These are phyloP conservation scores for Muntiacus reevesi DNA, from an alignment of 2,113 vertebrate species.

Conservation along the genomic window DNA sequence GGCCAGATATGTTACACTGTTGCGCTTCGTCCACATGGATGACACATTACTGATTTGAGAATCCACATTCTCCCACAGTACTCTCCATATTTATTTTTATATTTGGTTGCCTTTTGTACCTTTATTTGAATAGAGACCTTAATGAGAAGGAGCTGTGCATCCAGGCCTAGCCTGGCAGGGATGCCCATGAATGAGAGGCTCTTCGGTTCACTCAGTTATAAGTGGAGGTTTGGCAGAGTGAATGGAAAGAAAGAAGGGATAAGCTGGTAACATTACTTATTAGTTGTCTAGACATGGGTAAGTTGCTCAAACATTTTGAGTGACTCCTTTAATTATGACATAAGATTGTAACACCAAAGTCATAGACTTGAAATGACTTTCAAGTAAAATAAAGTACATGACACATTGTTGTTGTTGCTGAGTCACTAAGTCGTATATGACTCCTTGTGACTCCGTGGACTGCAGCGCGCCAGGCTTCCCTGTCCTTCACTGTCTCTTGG, in stretches of 20 bases:
- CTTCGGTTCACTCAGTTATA: background rate
- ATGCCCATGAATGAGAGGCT: background rate
- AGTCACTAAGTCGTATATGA: rapidly evolving
- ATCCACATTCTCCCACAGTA: background rate
- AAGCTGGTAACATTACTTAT: background rate
- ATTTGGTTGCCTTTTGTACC: background rate
- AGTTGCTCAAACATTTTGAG: background rate
- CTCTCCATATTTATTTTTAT: background rate
- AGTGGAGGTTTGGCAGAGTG: background rate
- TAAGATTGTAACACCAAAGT: background rate
- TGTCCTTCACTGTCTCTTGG: background rate
- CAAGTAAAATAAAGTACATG: background rate
- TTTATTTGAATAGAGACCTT: background rate
- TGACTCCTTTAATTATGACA: background rate
- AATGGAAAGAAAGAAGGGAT: background rate
- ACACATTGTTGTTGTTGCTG: background rate
- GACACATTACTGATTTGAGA: background rate
- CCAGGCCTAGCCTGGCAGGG: too few relatives aligned
- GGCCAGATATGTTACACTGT: background rate
- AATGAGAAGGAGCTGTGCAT: background rate
- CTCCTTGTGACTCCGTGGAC: background rate
- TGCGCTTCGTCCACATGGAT: background rate
- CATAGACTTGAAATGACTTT: background rate
- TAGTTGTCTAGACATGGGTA: background rate
- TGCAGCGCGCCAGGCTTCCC: background rate